A percentile compares a stretch with the other conserved stretches of the same genome.
These are phyloP conservation scores for Halictus rubicundus DNA, from an alignment of 1,140 invertebrate species.

Conservation along the genomic window DNA sequence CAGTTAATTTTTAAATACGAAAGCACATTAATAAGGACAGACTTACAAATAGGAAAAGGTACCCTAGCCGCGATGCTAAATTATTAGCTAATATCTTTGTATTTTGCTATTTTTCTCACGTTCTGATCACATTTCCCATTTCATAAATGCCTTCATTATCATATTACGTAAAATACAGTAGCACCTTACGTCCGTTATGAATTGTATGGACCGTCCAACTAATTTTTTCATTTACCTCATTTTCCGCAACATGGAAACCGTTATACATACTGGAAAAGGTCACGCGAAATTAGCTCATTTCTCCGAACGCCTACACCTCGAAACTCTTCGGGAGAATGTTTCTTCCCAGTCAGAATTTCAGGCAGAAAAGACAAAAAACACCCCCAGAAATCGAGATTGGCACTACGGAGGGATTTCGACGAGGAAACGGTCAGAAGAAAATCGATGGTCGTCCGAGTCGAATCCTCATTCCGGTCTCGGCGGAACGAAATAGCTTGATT, in stretches of 20 bases:
- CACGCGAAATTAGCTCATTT: neutral
- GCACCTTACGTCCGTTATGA: too few species aligned
- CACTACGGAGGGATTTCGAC: slow-evolving; percentile 25
- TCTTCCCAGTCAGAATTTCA: neutral
- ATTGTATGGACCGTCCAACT: neutral
- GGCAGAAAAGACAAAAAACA: neutral
- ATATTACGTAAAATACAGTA: too few species aligned
- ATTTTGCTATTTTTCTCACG: too few species aligned
- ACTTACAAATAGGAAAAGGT: too few species aligned
- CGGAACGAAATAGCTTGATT: slow-evolving; percentile 80
- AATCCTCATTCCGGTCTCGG: slow-evolving; percentile 72
- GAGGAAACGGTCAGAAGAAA: slow-evolving; percentile 62
- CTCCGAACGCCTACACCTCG: neutral
- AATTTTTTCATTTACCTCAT: neutral
- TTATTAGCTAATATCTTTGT: too few species aligned
- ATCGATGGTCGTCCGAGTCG: slow-evolving; percentile 70
- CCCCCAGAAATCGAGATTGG: slow-evolving; percentile 24
- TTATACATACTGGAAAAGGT: neutral
- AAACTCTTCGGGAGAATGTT: neutral
- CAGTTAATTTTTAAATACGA: too few species aligned
- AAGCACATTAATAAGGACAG: too few species aligned
- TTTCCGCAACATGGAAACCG: neutral
- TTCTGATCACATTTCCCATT: too few species aligned
- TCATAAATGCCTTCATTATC: too few species aligned
- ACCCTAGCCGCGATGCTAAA: too few species aligned